phyloP scores from a whole-genome alignment of 2,797 vertebrate species.

The Poecilia gillii region DNA sequence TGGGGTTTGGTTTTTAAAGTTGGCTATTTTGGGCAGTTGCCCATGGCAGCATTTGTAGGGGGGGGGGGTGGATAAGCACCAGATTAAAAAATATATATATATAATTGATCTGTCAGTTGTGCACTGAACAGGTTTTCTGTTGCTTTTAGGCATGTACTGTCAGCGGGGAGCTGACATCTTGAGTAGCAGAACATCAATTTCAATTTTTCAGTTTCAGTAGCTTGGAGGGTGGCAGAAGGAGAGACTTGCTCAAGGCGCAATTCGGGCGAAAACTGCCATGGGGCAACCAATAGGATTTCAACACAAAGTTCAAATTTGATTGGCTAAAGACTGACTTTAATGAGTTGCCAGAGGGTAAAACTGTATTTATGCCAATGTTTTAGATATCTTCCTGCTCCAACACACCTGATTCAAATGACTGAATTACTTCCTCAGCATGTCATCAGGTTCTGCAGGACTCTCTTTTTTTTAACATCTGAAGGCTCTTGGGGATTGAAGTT shows the following conservation, averaged over 20 bases:
- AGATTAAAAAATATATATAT: not conserved
- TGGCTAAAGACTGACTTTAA: not conserved
- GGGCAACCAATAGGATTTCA: not conserved
- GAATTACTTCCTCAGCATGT: too few species aligned
- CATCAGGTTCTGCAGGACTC: not conserved
- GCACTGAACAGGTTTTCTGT: not conserved
- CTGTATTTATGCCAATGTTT: not conserved
- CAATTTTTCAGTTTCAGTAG: not conserved
- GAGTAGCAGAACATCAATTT: not conserved
- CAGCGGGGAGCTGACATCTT: not conserved
- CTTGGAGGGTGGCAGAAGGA: not conserved
- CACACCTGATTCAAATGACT: not conserved
- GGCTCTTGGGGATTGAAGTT: not conserved
- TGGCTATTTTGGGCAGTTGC: not conserved
- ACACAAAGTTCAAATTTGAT: not conserved
- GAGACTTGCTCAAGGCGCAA: not conserved
- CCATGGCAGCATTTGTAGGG: not conserved
- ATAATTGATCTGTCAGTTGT: not conserved
- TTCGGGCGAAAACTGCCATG: not conserved
- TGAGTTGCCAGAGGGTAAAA: not conserved
- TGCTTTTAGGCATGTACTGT: not conserved
- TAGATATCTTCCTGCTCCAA: not conserved
- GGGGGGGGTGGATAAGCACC: not conserved
- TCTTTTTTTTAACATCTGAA: too few species aligned
- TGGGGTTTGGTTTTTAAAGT: not conserved